Conservation (phyloP, 1,140 invertebrate genomes). For the Arion vulgaris region DNA sequence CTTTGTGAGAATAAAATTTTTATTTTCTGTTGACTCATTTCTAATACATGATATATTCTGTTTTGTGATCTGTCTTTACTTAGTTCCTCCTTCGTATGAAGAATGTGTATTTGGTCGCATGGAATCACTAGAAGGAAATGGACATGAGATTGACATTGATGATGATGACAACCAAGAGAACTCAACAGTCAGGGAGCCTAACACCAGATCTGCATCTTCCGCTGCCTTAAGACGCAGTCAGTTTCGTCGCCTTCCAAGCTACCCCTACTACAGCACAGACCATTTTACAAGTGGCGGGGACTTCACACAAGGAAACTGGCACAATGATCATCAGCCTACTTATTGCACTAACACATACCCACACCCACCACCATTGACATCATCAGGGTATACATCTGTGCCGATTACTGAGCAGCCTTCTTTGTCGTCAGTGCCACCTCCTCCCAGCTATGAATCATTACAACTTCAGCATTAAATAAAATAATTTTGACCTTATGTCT, state of each 20-base stretch:
- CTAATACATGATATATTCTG: too few relatives aligned
- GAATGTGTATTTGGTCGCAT: constrained; percentile 71
- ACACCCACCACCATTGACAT: constrained; percentile 1
- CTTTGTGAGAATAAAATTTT: too few relatives aligned
- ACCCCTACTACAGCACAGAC: constrained; percentile 46
- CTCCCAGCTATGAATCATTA: constrained; percentile 43
- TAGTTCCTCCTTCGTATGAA: constrained; percentile 72
- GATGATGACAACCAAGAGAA: constrained; percentile 30
- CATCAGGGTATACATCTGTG: neutral
- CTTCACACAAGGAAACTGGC: neutral
- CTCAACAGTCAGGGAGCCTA: constrained; percentile 37
- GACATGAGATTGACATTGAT: constrained; percentile 44
- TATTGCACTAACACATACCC: neutral
- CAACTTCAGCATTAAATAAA: neutral
- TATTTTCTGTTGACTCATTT: too few relatives aligned
- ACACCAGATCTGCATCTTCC: neutral
- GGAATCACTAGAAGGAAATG: constrained; percentile 65
- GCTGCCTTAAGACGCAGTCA: constrained; percentile 23
- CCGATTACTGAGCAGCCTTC: neutral
- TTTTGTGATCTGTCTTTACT: too few relatives aligned
- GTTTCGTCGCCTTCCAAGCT: constrained; percentile 41
- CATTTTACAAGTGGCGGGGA: constrained; percentile 1
- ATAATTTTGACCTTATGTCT: too few relatives aligned
- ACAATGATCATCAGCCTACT: constrained; percentile 1
- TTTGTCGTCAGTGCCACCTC: constrained; percentile 28